These are phyloP conservation scores for Caenorhabditis briggsae DNA, from an alignment of 1,140 invertebrate species.

Conservation along the genomic window DNA sequence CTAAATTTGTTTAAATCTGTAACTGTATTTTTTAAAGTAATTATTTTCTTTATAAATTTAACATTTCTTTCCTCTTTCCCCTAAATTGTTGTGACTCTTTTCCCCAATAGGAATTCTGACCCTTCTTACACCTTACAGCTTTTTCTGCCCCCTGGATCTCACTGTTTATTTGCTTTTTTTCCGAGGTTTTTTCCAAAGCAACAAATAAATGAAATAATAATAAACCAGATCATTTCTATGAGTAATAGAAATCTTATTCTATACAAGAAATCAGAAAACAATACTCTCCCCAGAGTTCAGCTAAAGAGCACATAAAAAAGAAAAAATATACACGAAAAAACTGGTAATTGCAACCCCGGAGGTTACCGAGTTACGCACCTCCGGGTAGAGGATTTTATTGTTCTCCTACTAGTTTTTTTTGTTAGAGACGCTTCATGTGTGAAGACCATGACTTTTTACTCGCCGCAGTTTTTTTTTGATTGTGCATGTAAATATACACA, in stretches of 20 bases:
- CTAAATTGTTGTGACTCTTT: constrained; percentile 25
- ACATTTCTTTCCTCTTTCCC: neutral
- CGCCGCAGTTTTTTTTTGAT: neutral
- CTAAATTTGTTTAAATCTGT: neutral
- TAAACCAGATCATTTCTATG: no score
- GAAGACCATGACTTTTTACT: constrained; percentile 39
- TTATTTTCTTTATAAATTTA: neutral
- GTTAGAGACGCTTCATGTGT: constrained; percentile 5
- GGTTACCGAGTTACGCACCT: constrained; percentile 31
- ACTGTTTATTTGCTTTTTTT: no score
- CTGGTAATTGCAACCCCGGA: constrained; percentile 15
- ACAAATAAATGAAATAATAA: no score
- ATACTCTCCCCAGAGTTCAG: constrained; percentile 12
- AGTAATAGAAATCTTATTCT: no score
- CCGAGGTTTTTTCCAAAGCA: no score
- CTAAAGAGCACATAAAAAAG: neutral
- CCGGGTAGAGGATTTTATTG: neutral
- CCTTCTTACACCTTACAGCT: no score
- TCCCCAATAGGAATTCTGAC: neutral
- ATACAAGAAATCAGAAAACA: no score
- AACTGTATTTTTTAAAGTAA: neutral
- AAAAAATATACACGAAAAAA: neutral
- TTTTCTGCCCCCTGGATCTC: no score
- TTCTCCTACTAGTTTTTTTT: constrained; percentile 39
- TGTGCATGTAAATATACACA: constrained; percentile 12